Base-by-base conservation (phyloP, 2,888 invertebrate species). In the Proisotoma minuta region DNA sequence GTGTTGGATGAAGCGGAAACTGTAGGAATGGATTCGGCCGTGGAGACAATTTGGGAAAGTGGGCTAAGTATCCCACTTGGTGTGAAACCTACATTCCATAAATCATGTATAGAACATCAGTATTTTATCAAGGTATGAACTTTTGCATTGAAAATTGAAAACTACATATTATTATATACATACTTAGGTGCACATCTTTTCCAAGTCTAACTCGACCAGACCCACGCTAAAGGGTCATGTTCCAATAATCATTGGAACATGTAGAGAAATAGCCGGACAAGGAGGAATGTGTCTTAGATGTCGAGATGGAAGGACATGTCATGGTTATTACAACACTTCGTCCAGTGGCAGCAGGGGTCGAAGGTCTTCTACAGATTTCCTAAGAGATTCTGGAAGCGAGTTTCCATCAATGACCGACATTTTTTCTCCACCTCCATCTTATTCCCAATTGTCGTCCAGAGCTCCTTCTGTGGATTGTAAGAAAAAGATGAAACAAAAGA, bases 41-140 rank as follows among this genome's bases (percentile, higher is more conserved):
- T 62, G 10, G 62, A 66, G 34, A 66, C 66, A 3, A 34, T 60
- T 43, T 66, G 66, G 66, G 66, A 66, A 34, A 65, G 65, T 22
- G 57, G 62, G 1, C 60, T 62, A 18, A 40, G 24, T 23, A 50
- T 66, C 26, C 66, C 66, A 2, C 2, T 48, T 4, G 62, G 62
- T 3, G 34, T 66, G 10, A 66, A 66, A 20, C 62, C 66, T 0
- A 60, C 57, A 23, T 43, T 43, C 24, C 60, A 62, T 26, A 39
- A 62, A 23, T 59, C 62, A 2, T 53, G 52, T 22, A 66, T 66
- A 39, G 66, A 66, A n/a, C 60, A 62, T 26, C 24, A 40, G 26
- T 66, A 66, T 40, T 66, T 62, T 26, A 62, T 66, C 26, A 66
- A 66, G 40, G 62, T 66, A 2, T 54, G 43, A 43, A 43, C 15